These are phyloP conservation scores for Microtus agrestis DNA, from an alignment of 2,797 vertebrate species.

Conservation along the genomic window DNA sequence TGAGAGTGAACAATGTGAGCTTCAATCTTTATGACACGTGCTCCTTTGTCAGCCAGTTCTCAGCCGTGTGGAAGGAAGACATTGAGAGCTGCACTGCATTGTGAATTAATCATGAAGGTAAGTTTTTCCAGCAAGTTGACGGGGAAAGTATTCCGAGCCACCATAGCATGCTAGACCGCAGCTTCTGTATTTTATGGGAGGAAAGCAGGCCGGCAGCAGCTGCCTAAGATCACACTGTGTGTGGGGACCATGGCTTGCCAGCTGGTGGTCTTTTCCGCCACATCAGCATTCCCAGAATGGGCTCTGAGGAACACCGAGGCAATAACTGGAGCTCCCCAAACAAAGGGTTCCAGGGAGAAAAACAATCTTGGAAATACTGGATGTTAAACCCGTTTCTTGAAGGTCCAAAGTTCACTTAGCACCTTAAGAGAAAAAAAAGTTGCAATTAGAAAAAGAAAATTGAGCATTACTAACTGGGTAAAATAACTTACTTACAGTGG, in stretches of 20 bases:
- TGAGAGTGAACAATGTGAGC: slow-evolving; percentile 6
- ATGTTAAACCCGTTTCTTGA: slow-evolving; percentile 19
- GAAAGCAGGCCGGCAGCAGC: not conserved
- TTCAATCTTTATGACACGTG: slow-evolving; percentile 9
- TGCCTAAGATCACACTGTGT: not conserved
- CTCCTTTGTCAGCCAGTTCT: not conserved
- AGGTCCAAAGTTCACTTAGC: not conserved
- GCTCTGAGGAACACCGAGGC: not conserved
- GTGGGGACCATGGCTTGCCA: not conserved
- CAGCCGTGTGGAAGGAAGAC: not conserved
- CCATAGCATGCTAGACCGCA: not conserved
- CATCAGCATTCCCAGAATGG: not conserved
- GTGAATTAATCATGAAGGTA: not conserved
- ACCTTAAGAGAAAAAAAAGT: not conserved
- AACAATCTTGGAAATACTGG: not conserved
- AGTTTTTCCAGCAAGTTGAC: slow-evolving; percentile 50
- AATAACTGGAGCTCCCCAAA: not conserved
- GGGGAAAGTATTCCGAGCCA: not conserved
- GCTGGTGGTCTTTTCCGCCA: not conserved
- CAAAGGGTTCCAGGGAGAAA: slow-evolving; percentile 15
- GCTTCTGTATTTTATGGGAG: slow-evolving; percentile 52
- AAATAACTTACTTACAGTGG: not conserved
- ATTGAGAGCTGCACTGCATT: not conserved
- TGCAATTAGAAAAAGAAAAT: slow-evolving; percentile 1
- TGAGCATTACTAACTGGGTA: not conserved